phyloP scores from a whole-genome alignment of 2,797 vertebrate genomes.

The Heliangelus exortis region DNA sequence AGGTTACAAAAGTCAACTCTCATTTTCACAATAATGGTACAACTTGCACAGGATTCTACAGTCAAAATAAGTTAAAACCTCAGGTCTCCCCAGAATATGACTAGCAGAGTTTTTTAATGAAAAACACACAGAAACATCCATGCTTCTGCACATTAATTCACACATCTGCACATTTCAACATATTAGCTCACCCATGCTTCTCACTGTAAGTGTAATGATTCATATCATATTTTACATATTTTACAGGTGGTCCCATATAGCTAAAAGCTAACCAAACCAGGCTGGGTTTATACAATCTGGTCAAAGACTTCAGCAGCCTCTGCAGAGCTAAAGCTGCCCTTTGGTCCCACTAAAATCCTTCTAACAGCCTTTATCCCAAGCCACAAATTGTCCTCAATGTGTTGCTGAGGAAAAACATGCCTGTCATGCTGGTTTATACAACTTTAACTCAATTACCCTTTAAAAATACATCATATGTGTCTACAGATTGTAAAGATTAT shows the following conservation, averaged over 20 bases:
- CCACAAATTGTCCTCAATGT: neutral
- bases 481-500: neutral
- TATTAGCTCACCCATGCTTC: neutral
- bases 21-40: slow-evolving; percentile 33
- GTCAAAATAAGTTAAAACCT: neutral
- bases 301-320: neutral
- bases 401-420: neutral
- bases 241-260: neutral
- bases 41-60: neutral
- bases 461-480: neutral
- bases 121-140: neutral
- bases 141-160: neutral
- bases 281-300: neutral
- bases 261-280: neutral
- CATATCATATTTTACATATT: accelerated
- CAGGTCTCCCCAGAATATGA: neutral
- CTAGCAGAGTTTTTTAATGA: neutral
- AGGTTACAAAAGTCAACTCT: neutral
- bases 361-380: neutral
- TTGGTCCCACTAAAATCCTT: neutral
- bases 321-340: neutral
- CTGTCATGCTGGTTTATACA: accelerated
- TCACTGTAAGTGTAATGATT: neutral
- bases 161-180: neutral
- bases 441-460: neutral